Conservation (phyloP, 2,113 vertebrate genomes). For the Callopanchax toddi region DNA sequence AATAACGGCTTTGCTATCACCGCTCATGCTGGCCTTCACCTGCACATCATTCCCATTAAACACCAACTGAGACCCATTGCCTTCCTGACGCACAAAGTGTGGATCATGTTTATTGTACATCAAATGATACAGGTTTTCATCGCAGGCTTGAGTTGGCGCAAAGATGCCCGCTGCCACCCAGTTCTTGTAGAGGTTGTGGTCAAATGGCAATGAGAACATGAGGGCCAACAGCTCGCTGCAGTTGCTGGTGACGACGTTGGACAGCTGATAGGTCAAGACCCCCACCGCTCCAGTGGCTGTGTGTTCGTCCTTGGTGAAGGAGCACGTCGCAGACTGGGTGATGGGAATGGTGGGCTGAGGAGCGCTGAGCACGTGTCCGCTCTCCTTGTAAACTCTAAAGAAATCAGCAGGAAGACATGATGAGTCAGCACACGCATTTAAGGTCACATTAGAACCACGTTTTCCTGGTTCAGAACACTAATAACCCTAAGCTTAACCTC, state of each 20-base stretch:
- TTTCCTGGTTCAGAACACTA: too few relatives aligned
- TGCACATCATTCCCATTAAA: conserved; percentile 4
- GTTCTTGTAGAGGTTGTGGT: conserved; percentile 75
- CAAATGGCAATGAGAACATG: conserved; percentile 76
- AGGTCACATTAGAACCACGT: too few relatives aligned
- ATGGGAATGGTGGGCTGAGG: conserved; percentile 68
- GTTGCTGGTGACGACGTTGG: conserved; percentile 8
- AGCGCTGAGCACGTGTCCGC: conserved; percentile 58
- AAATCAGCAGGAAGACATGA: accelerated
- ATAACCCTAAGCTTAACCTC: too few relatives aligned
- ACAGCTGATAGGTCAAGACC: conserved; percentile 73
- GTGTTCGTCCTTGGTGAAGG: conserved; percentile 75
- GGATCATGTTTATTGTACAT: conserved; percentile 65
- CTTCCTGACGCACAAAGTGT: conserved; percentile 50
- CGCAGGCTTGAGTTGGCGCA: not conserved
- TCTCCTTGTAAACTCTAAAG: conserved; percentile 64
- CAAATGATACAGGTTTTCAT: conserved; percentile 46
- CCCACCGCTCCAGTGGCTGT: conserved; percentile 58
- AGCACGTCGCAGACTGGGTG: conserved; percentile 60
- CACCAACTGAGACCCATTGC: conserved; percentile 47
- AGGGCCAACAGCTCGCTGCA: conserved; percentile 48
- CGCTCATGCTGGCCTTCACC: conserved; percentile 63
- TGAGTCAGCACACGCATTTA: too few relatives aligned
- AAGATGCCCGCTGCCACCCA: conserved; percentile 65
- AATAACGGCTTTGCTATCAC: conserved; percentile 58